Conservation (phyloP, 2,797 vertebrate genomes). For the Eutrigla gurnardus region DNA sequence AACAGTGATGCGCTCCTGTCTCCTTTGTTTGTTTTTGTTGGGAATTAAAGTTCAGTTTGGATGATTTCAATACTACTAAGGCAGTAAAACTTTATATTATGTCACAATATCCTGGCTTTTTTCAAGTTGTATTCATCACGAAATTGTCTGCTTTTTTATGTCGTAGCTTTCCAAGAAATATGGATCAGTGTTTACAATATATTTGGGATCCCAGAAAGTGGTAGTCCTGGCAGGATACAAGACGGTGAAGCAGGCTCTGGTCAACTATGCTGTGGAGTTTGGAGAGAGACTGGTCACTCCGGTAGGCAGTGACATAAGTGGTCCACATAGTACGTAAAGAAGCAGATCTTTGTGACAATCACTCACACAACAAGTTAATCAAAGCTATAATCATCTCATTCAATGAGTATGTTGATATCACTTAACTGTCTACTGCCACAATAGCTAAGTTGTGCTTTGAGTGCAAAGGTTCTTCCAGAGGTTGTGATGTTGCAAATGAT, state of each 20-base stretch:
- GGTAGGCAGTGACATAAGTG: neutral
- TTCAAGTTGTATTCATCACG: neutral
- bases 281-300: slow-evolving; percentile 28
- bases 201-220: slow-evolving; percentile 58
- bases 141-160: neutral
- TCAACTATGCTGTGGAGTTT: slow-evolving; percentile 62
- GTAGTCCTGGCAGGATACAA: slow-evolving; percentile 62
- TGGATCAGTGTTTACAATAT: slow-evolving; percentile 13
- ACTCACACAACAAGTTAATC: neutral
- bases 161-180: slow-evolving; percentile 61
- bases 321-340: neutral
- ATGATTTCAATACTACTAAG: neutral
- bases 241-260: slow-evolving; percentile 57
- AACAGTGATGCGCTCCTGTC: neutral
- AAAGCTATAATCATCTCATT: neutral
- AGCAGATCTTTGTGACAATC: neutral
- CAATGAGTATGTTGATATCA: neutral
- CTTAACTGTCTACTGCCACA: neutral
- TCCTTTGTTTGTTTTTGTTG: neutral
- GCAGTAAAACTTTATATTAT: neutral
- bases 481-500: neutral
- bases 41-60: neutral
- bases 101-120: neutral
- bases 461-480: neutral
- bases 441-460: neutral